Evolutionary conservation across 2,113 vertebrate species (phyloP).

Genomic region (Lophius piscatorius): DNA sequence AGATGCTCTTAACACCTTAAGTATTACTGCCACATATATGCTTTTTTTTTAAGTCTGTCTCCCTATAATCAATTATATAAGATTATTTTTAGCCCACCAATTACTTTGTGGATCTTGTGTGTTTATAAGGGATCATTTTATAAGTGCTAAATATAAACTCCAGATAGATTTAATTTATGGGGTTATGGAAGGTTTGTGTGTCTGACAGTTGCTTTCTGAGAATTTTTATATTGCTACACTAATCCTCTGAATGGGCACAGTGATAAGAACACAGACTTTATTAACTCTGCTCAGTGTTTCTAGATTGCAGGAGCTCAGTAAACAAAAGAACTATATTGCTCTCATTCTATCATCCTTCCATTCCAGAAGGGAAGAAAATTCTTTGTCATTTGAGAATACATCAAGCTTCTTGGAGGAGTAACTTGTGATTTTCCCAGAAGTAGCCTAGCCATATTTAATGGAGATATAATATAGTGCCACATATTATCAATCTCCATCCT

Average conservation of each 20-base stretch:
- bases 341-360: background rate
- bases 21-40: conserved; percentile 18
- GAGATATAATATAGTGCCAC: conserved; percentile 51
- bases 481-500: conserved; percentile 39
- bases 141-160: conserved; percentile 10
- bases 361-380: conserved; percentile 12
- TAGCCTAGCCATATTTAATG: conserved; percentile 26
- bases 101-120: background rate
- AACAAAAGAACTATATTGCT: conserved; percentile 47
- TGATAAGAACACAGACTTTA: conserved; percentile 28
- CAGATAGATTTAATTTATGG: background rate
- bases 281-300: conserved; percentile 26
- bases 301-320: conserved; percentile 20
- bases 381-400: conserved; percentile 12
- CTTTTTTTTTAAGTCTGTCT: conserved; percentile 15
- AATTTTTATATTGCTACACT: conserved; percentile 17
- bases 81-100: background rate
- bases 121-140: conserved; percentile 1
- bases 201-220: conserved; percentile 13
- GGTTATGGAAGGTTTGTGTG: background rate
- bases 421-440: conserved; percentile 14
- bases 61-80: background rate
- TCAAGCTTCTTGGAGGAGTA: background rate
- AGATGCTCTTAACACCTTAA: conserved; percentile 37
- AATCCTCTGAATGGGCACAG: conserved; percentile 25